Conservation (phyloP, 2,888 invertebrate species). For the Scaptomyza flava region DNA sequence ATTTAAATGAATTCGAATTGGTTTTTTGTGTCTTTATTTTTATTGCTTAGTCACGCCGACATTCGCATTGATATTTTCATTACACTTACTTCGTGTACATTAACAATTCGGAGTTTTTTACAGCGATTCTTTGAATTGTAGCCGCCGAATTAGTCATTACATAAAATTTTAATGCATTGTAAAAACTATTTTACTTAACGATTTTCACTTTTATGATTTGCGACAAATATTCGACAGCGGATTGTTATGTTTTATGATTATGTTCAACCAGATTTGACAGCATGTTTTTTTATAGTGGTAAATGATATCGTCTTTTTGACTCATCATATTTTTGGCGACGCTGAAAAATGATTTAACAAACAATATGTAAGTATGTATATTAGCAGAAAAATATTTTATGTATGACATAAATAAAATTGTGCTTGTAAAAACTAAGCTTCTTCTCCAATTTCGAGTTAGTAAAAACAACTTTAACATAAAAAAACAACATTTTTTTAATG, state of each 20-base stretch:
- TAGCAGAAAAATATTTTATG: no score
- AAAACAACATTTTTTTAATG: conserved; percentile 34
- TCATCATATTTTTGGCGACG: conserved; percentile 1
- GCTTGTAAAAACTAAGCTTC: not conserved
- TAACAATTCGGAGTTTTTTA: conserved; percentile 36
- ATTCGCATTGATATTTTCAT: conserved; percentile 41
- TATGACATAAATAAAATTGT: not conserved
- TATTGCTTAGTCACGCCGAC: conserved; percentile 71
- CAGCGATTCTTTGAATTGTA: conserved; percentile 44
- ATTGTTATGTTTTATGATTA: not conserved
- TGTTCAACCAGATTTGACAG: conserved; percentile 1
- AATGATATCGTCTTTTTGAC: conserved; percentile 11
- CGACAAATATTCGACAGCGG: not conserved
- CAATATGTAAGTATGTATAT: no score
- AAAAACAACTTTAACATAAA: not conserved
- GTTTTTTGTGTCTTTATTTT: conserved; percentile 46
- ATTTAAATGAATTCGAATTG: conserved; percentile 63
- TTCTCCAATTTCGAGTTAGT: not conserved
- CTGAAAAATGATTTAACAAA: not conserved
- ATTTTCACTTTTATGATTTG: conserved; percentile 19
- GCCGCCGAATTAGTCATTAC: conserved; percentile 50
- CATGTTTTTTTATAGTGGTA: conserved; percentile 5
- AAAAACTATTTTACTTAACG: conserved; percentile 44
- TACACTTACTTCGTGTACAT: conserved; percentile 25
- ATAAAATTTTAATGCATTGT: conserved; percentile 26